Conservation (phyloP, 2,888 invertebrate genomes). For the Gandaritis pyraliata region DNA sequence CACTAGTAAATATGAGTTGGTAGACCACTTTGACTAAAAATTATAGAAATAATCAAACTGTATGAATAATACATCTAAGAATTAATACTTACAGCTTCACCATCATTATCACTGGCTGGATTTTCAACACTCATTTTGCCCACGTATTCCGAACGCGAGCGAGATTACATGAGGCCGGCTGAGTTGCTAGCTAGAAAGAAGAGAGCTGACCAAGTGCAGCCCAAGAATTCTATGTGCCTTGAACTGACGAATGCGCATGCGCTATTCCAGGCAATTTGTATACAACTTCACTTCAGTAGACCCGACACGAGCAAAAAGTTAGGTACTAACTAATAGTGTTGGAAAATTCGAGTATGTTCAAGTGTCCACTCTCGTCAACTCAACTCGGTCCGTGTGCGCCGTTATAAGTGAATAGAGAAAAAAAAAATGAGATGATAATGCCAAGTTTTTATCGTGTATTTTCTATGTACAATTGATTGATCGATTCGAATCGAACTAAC, state of each 20-base stretch:
- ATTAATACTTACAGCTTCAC: constrained; percentile 84
- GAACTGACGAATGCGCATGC: constrained; percentile 85
- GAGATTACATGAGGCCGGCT: constrained; percentile 71
- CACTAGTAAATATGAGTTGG: constrained; percentile 78
- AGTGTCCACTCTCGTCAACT: no score
- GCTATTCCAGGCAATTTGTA: constrained; percentile 53
- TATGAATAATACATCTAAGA: constrained; percentile 46
- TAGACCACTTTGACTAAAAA: constrained; percentile 37
- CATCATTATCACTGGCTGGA: constrained; percentile 83
- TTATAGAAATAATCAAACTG: constrained; percentile 42
- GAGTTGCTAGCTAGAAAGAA: constrained; percentile 39
- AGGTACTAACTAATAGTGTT: no score
- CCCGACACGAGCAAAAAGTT: no score
- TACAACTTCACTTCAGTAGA: neutral
- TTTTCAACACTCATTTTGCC: constrained; percentile 88
- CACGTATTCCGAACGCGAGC: constrained; percentile 67
- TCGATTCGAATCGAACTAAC: no score
- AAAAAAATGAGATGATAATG: no score
- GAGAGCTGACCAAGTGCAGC: constrained; percentile 45
- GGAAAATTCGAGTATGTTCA: no score
- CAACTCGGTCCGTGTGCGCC: no score
- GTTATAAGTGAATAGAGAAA: no score
- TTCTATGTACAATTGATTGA: no score
- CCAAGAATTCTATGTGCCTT: constrained; percentile 83
- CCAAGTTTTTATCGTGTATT: no score